phyloP scores from a whole-genome alignment of 2,888 invertebrate genomes.

The Nasonia oneida region DNA sequence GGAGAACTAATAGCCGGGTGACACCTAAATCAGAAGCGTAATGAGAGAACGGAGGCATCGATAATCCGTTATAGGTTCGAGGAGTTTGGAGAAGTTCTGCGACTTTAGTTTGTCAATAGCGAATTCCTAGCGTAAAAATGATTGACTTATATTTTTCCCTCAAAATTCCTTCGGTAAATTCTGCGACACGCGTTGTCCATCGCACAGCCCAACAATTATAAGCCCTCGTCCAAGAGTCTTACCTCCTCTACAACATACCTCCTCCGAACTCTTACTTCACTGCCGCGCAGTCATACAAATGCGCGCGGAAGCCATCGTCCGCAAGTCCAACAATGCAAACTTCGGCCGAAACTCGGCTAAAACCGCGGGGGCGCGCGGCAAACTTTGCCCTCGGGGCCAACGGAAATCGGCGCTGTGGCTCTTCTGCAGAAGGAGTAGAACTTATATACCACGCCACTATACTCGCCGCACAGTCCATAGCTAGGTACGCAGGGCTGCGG shows the following conservation, averaged over 20 bases:
- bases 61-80: background rate
- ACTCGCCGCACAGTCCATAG: background rate
- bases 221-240: background rate
- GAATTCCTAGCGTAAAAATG: background rate
- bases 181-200: too few relatives aligned
- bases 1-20: background rate
- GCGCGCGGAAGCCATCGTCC: background rate
- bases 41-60: background rate
- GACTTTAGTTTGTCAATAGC: background rate
- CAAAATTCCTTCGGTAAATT: too few relatives aligned
- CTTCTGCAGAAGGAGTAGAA: background rate
- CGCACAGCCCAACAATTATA: background rate
- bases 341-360: background rate
- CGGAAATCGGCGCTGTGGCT: slow-evolving; percentile 4
- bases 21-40: background rate
- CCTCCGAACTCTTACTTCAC: background rate
- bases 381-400: slow-evolving; percentile 1
- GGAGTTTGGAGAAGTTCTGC: background rate
- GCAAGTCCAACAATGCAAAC: slow-evolving; percentile 2
- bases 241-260: background rate
- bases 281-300: background rate
- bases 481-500: background rate
- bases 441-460: background rate
- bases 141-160: too few relatives aligned
- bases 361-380: background rate